Percentiles rank a stretch among this genome's conserved stretches.
phyloP scores from a whole-genome alignment of 2,113 vertebrate species.

The Scophthalmus maximus region DNA sequence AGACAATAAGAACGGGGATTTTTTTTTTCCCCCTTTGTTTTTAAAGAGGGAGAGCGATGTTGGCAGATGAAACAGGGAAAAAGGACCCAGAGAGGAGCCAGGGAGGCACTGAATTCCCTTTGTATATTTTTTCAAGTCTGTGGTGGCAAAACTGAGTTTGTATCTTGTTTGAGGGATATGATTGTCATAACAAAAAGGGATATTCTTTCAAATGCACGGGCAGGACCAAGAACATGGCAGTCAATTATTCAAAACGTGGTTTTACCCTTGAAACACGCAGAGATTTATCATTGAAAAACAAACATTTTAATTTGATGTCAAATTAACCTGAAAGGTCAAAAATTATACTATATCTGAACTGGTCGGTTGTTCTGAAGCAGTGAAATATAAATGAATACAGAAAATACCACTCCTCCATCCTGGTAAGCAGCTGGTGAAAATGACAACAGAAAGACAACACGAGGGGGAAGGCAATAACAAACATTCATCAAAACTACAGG shows the following conservation, averaged over 20 bases:
- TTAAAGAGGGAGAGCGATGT: constrained; percentile 55
- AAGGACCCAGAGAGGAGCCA: constrained; percentile 50
- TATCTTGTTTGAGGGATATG: constrained; percentile 46
- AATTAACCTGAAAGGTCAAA: background rate
- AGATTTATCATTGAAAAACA: background rate
- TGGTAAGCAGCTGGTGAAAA: constrained; percentile 48
- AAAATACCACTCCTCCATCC: constrained; percentile 34
- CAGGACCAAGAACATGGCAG: constrained; percentile 18
- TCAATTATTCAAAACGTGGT: constrained; percentile 15
- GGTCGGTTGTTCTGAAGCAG: constrained; percentile 13
- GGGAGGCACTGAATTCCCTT: constrained; percentile 65
- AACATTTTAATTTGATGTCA: constrained; percentile 1
- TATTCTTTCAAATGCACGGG: constrained; percentile 27
- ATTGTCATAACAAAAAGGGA: constrained; percentile 41
- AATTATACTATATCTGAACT: background rate
- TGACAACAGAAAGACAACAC: constrained; percentile 77
- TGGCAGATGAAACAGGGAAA: constrained; percentile 67
- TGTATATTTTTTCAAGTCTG: constrained; percentile 74
- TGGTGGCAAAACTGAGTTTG: constrained; percentile 40
- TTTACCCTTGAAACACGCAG: constrained; percentile 2
- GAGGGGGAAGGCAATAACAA: constrained; percentile 77
- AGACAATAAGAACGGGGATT: constrained; percentile 77
- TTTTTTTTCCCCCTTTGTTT: constrained; percentile 52
- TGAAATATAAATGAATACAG: constrained; percentile 17
- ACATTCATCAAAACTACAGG: constrained; percentile 83